A percentile compares a stretch with the other conserved stretches of the same genome.
phyloP scores from a whole-genome alignment of 2,113 vertebrate species.

The Pomatostomus ruficeps region DNA sequence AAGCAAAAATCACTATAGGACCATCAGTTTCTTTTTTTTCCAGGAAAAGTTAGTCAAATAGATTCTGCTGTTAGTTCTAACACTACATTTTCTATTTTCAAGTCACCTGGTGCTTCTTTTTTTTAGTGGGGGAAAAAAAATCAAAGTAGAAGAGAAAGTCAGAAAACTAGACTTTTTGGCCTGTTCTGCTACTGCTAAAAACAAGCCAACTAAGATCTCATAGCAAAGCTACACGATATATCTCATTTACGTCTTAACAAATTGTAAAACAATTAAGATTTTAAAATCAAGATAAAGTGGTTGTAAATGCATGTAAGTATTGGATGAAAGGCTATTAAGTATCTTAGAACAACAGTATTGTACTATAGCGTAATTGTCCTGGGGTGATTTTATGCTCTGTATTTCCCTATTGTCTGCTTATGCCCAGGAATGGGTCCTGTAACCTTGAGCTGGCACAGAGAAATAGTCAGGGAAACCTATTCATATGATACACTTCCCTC shows the following conservation, averaged over 20 bases:
- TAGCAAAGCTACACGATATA: not conserved
- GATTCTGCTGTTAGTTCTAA: not conserved
- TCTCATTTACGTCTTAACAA: fast-evolving
- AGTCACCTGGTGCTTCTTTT: not conserved
- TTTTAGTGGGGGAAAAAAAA: not conserved
- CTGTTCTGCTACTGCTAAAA: not conserved
- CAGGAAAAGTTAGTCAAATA: not conserved
- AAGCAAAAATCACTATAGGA: not conserved
- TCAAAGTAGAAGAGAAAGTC: not conserved
- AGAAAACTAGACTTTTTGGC: not conserved
- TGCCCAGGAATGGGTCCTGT: too few species aligned
- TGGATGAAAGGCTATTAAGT: not conserved
- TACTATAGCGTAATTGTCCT: too few species aligned
- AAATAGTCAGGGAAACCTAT: too few species aligned
- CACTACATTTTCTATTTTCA: not conserved
- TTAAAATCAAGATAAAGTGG: not conserved
- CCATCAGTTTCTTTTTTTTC: too few species aligned
- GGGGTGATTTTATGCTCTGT: too few species aligned
- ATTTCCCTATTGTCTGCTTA: too few species aligned
- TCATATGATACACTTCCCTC: not conserved
- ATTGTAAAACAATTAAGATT: not conserved
- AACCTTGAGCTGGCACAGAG: too few species aligned
- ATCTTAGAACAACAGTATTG: not conserved
- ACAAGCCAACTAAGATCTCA: not conserved
- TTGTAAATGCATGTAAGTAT: not conserved